Evolutionary conservation across 2,888 invertebrate genomes (phyloP).

Genomic region (Aleiodes alternator): DNA sequence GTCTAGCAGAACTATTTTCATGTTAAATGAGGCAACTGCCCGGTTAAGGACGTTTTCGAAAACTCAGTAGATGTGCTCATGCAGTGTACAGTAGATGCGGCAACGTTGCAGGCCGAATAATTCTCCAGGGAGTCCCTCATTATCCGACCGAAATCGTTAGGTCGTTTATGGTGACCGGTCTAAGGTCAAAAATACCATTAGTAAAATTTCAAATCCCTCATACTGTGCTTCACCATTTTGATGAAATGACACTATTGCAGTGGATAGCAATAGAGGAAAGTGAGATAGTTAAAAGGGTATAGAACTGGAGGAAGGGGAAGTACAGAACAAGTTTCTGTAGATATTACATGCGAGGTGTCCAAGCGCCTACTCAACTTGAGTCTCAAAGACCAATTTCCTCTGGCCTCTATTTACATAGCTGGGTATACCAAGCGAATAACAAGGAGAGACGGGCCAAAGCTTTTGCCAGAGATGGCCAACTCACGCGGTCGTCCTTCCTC

Average conservation of each 20-base stretch:
- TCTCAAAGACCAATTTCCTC: slow-evolving; percentile 74
- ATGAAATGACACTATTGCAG: slow-evolving; percentile 1
- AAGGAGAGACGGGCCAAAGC: slow-evolving; percentile 57
- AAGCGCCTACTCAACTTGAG: slow-evolving; percentile 51
- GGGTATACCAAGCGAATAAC: slow-evolving; percentile 69
- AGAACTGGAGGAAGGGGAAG: neutral
- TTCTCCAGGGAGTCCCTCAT: too few species aligned
- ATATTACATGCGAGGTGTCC: slow-evolving; percentile 30
- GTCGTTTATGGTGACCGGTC: too few species aligned
- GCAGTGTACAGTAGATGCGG: too few species aligned
- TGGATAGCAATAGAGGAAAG: slow-evolving; percentile 8
- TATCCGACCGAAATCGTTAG: too few species aligned
- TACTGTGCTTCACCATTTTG: neutral
- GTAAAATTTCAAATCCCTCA: too few species aligned
- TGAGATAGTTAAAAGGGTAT: neutral
- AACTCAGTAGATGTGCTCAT: too few species aligned
- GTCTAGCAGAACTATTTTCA: too few species aligned
- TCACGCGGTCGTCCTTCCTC: slow-evolving; percentile 34
- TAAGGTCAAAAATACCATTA: too few species aligned
- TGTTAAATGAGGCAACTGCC: too few species aligned
- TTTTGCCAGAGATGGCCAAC: slow-evolving; percentile 49
- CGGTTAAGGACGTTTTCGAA: too few species aligned
- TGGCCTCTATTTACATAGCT: slow-evolving; percentile 73
- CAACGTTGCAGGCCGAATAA: too few species aligned
- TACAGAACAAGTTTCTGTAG: slow-evolving; percentile 23